Base-by-base conservation (phyloP, 2,888 invertebrate species). In the Leucophenga montana region DNA sequence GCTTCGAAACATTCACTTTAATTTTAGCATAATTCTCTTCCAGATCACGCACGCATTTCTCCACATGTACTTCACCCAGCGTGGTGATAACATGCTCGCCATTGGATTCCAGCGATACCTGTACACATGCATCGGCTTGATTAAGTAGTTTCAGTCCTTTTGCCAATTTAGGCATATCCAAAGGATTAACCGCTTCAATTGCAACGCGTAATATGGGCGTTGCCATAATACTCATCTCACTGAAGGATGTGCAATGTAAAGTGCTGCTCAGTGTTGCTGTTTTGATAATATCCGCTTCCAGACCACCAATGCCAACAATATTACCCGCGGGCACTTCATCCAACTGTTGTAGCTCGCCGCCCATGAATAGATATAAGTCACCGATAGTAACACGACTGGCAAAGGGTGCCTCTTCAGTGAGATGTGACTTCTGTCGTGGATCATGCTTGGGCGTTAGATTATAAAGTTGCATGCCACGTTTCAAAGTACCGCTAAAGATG, bases 41-140 rank as follows among this genome's bases (percentile, higher is more conserved):
- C 67, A 99, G 91, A 90, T 99, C 99, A 85, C 96, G 95, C 5
- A 99, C 90, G 89, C 99, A 99, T 85, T 97, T 93, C 86, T 98
- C 96, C 67, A 99, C 91, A 89, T 99, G 99, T 1, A 99, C 95
- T 90, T 99, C 98, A 0, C 99, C 99, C 1, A 98, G 95, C 0
- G 99, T 98, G 1, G 96, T 92, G 39, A 99, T 90, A 0, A 99
- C 96, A 85, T 97, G 94, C 86, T 99, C 99, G 0, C 99, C 99
- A 0, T 95, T 96, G 85, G 97, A 96, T 88, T 98, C 96, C 16
- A 98, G 91, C 0, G 95, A 90, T 1, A 97, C 95, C 87, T 95
- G 93, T 0, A 98, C 97, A 88, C 97, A 97, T 0, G 97, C 96
- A 89, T 99, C 98, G 0, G 89, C 88, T 75, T 98, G 97, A 88